Evolutionary conservation across 2,113 vertebrate genomes (phyloP).

Genomic region (Gasterosteus nipponicus): DNA sequence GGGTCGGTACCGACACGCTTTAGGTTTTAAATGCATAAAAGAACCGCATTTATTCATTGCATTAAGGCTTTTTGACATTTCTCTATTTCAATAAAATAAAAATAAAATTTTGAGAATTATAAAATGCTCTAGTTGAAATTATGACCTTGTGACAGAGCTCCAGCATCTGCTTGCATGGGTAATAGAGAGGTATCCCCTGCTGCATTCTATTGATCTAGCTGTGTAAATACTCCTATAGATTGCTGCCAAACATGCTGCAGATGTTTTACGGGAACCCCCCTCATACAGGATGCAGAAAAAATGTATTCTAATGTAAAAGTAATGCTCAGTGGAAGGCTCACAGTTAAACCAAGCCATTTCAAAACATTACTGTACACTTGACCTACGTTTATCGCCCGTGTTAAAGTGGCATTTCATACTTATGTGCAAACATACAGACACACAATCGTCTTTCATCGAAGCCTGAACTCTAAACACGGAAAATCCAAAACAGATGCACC

Average conservation of each 20-base stretch:
- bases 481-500: conserved; percentile 12
- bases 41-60: no score
- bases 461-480: conserved; percentile 7
- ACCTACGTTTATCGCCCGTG: conserved; percentile 25
- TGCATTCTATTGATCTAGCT: conserved; percentile 64
- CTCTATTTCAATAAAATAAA: no score
- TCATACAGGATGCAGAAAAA: conserved; percentile 16
- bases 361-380: conserved; percentile 18
- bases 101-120: no score
- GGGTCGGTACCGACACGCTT: not conserved
- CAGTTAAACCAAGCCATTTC: not conserved
- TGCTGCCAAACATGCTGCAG: conserved; percentile 50
- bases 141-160: conserved; percentile 57
- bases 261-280: conserved; percentile 61
- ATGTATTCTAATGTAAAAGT: conserved; percentile 14
- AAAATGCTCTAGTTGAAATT: no score
- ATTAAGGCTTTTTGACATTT: no score
- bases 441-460: conserved; percentile 9
- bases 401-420: conserved; percentile 25
- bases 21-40: no score
- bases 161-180: conserved; percentile 32
- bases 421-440: conserved; percentile 32
- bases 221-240: conserved; percentile 50
- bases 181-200: conserved; percentile 33
- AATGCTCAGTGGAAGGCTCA: conserved; percentile 11